These are phyloP conservation scores for Cryptotermes secundus DNA, from an alignment of 1,140 invertebrate genomes.

Conservation along the genomic window DNA sequence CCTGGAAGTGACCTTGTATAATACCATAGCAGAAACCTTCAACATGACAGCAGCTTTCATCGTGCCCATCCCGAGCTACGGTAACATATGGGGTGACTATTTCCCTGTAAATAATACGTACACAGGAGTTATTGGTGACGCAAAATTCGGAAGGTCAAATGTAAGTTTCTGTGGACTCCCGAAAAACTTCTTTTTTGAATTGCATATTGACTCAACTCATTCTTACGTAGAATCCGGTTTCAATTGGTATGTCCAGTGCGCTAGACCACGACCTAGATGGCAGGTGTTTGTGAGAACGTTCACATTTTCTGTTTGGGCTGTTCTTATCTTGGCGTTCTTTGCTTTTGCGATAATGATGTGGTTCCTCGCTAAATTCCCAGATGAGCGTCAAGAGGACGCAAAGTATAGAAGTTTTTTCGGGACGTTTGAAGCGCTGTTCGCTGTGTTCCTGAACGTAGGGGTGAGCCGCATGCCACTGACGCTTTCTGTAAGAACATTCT, in stretches of 20 bases:
- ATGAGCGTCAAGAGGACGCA: background rate
- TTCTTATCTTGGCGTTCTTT: background rate
- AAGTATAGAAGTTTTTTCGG: background rate
- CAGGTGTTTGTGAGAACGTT: background rate
- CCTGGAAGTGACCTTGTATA: background rate
- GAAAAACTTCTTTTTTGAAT: background rate
- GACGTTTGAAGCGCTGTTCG: background rate
- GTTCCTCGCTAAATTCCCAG: background rate
- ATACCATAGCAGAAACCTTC: background rate
- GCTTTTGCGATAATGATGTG: background rate
- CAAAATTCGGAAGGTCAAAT: background rate
- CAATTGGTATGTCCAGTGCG: background rate
- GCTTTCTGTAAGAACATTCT: background rate
- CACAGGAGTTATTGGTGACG: background rate
- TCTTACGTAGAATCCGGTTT: background rate
- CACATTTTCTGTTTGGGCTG: background rate
- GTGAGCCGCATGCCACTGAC: background rate
- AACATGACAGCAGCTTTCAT: background rate
- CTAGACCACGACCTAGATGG: background rate
- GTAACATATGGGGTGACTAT: background rate
- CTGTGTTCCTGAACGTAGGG: background rate
- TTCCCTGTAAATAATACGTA: background rate
- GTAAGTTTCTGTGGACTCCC: background rate
- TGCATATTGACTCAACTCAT: background rate
- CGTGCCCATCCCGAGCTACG: background rate